These are phyloP conservation scores for Hoplostethus atlanticus DNA, from an alignment of 2,797 vertebrate genomes.

Conservation along the genomic window DNA sequence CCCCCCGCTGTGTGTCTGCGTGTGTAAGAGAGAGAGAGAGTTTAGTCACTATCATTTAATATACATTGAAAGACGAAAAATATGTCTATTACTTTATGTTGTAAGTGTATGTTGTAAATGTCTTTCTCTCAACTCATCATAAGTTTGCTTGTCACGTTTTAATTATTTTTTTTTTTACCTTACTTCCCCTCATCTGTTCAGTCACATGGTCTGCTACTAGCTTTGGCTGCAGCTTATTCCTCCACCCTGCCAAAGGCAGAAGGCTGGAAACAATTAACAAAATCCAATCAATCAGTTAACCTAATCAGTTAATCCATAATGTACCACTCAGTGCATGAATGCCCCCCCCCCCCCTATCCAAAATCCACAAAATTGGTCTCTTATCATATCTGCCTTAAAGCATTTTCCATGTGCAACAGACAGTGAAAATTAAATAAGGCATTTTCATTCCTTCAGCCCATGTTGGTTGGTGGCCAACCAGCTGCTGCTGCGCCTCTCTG, in stretches of 20 bases:
- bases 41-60: too few species aligned
- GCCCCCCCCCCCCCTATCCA: too few species aligned
- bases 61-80: too few species aligned
- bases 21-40: neutral
- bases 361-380: neutral
- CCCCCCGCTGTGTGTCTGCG: neutral
- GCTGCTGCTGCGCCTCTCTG: constrained; percentile 12
- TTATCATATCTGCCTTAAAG: neutral
- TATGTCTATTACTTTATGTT: too few species aligned
- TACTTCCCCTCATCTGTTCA: too few species aligned
- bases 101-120: too few species aligned
- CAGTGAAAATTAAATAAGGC: constrained; percentile 1
- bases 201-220: neutral
- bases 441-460: constrained; percentile 4
- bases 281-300: neutral
- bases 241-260: too few species aligned
- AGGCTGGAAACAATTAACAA: too few species aligned
- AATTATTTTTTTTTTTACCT: too few species aligned
- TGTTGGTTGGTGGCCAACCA: constrained; percentile 27
- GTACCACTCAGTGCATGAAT: too few species aligned
- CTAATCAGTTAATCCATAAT: neutral
- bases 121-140: too few species aligned
- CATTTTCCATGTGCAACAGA: constrained; percentile 2
- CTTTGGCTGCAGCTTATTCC: neutral
- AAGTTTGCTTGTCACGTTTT: too few species aligned